A percentile compares a stretch with the other conserved stretches of the same genome.
phyloP scores from a whole-genome alignment of 2,797 vertebrate genomes.

The Acanthiza pusilla region DNA sequence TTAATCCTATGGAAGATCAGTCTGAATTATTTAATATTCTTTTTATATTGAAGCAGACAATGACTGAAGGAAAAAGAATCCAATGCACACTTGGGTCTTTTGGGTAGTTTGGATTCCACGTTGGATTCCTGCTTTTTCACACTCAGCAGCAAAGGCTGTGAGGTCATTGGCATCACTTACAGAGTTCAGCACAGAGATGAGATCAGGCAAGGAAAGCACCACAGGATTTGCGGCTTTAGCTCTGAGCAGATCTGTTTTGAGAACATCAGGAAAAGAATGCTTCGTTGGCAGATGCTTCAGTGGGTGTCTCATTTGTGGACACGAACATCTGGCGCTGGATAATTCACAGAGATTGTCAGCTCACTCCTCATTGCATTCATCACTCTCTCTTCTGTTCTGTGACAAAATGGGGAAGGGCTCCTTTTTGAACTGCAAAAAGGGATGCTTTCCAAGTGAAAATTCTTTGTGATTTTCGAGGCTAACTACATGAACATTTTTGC shows the following conservation, averaged over 20 bases:
- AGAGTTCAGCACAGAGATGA: not conserved
- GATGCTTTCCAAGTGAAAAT: not conserved
- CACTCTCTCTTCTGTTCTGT: not conserved
- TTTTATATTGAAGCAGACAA: not conserved
- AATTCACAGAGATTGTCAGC: not conserved
- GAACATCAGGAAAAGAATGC: not conserved
- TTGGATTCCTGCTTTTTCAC: not conserved
- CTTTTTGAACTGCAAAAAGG: not conserved
- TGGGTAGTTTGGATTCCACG: not conserved
- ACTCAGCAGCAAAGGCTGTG: accelerated
- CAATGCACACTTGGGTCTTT: not conserved
- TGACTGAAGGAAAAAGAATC: not conserved
- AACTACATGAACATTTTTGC: not conserved
- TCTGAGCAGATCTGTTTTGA: not conserved
- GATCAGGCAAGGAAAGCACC: not conserved
- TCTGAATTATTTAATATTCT: not conserved
- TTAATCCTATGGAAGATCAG: not conserved
- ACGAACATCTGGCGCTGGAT: not conserved
- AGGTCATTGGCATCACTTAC: not conserved
- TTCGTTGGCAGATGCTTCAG: not conserved
- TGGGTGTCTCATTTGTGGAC: not conserved
- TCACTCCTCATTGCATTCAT: not conserved
- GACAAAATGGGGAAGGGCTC: not conserved
- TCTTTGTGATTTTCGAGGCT: not conserved
- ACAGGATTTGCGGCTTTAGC: not conserved